Conservation (phyloP, 2,113 vertebrate genomes). For the Cinclus mexicanus region DNA sequence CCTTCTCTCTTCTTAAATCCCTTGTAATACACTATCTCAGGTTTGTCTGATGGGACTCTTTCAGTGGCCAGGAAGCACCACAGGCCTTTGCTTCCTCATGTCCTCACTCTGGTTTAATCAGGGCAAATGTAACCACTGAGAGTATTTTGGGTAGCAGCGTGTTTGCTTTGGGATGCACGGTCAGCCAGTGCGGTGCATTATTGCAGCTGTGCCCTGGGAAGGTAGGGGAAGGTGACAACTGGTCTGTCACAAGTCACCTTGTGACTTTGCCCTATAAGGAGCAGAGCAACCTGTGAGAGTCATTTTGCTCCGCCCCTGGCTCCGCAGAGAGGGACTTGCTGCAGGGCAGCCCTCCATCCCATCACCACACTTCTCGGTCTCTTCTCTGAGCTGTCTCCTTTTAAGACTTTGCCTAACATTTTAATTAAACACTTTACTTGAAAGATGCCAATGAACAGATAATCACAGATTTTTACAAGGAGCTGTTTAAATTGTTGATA, state of each 20-base stretch:
- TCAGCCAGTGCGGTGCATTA: rapidly evolving
- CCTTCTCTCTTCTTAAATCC: background rate
- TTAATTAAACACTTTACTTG: background rate
- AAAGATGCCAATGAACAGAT: background rate
- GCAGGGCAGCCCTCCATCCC: background rate
- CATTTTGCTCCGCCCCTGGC: rapidly evolving
- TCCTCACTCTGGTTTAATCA: background rate
- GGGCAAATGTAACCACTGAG: background rate
- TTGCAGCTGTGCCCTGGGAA: background rate
- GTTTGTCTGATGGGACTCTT: background rate
- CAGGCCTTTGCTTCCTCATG: background rate
- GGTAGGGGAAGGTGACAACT: background rate
- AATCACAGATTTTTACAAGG: background rate
- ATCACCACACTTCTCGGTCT: background rate
- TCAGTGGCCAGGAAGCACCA: background rate
- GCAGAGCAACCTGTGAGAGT: background rate
- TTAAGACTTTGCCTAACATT: background rate
- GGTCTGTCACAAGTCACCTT: background rate
- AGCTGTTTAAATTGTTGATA: background rate
- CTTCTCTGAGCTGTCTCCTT: background rate
- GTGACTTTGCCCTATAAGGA: constrained; percentile 16
- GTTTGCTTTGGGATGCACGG: background rate
- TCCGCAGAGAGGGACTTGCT: background rate
- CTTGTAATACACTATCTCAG: background rate
- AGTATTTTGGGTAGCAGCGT: rapidly evolving